phyloP scores from a whole-genome alignment of 92 coral and sea anemone genomes.

The Anthopleura xanthogrammica region DNA sequence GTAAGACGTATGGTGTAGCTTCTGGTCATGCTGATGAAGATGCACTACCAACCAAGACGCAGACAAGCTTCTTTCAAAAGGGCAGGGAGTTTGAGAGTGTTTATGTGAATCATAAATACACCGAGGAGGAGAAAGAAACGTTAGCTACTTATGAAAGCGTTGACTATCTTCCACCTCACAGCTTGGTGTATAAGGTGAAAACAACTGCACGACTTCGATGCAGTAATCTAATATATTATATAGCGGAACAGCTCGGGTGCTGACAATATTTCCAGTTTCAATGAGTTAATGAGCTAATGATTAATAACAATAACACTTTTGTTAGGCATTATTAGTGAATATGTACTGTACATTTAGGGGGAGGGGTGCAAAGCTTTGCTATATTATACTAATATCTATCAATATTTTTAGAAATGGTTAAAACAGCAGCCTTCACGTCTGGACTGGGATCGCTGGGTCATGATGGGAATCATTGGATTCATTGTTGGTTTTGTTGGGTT shows the following conservation, averaged over 20 bases:
- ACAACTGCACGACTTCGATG: too few species aligned
- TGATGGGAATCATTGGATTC: constrained; percentile 98
- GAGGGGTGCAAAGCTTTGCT: too few species aligned
- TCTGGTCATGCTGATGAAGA: constrained; percentile 94
- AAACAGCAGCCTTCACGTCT: constrained; percentile 93
- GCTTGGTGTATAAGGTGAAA: constrained; percentile 89
- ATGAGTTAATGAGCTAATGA: too few species aligned
- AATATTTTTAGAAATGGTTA: constrained; percentile 73
- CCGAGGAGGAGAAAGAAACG: constrained; percentile 89
- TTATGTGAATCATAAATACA: constrained; percentile 91
- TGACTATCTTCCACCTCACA: constrained; percentile 95
- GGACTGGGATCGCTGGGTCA: constrained; percentile 99
- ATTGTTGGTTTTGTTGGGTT: constrained; percentile 96
- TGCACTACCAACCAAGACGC: constrained; percentile 66
- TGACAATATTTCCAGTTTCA: neutral
- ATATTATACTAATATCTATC: too few species aligned
- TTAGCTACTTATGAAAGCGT: constrained; percentile 94
- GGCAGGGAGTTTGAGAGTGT: constrained; percentile 98
- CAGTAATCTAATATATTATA: too few species aligned
- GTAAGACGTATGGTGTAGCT: constrained; percentile 82
- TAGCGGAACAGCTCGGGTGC: too few species aligned
- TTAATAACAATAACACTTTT: too few species aligned
- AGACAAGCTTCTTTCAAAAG: constrained; percentile 89
- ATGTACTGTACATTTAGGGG: too few species aligned
- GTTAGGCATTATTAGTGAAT: too few species aligned